Base-by-base conservation (phyloP, 2,113 vertebrate species). In the Ageneiosus marmoratus region DNA sequence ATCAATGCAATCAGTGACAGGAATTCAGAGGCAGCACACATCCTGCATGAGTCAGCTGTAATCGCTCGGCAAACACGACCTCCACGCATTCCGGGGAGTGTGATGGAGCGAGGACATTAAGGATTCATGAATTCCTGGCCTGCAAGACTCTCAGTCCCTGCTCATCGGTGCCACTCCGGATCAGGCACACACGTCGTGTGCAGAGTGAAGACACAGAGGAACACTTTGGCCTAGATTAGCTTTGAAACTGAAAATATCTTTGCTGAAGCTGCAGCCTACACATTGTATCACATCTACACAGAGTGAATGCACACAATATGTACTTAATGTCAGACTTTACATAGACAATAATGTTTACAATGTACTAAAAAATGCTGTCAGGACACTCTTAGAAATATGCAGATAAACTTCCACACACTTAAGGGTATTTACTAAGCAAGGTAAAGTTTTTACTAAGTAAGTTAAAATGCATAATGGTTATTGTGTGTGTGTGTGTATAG, bases 151-250 rank as follows among this genome's bases (percentile, higher is more conserved):
- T 50, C 84, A 60, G 82, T 65, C 63, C 34, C 82, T 83, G 82
- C 88, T 88, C 87, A 81, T 89, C 88, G 84, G 90, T 90, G 88
- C 85, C 89, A 86, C 88, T 86, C 91, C 80, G 88, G 85, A 86
- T 86, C 79, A 78, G 86, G 63, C 92, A 91, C 89, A 90, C 91
- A 90, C 90, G 86, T 79, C 83, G 65, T 73, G 87, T 34, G 83
- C 86, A 70, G 80, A 85, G 87, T 88, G 89, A 89, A 85, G 82
- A 89, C 79, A 87, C 83, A 80, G 5, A 81, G 78, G 83, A 87
- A 89, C 75, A 84, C 83, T 85, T 75, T 56, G 83, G 87, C 87
- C 88, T 80, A 82, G 58, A 79, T 89, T 81, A 88, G 79, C 29
- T 76, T 53, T 20, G 48, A n/a, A 65, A 79, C n/a, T 60, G 76